Base-by-base conservation (phyloP, 2,888 invertebrate species). In the Julus scandinavius region DNA sequence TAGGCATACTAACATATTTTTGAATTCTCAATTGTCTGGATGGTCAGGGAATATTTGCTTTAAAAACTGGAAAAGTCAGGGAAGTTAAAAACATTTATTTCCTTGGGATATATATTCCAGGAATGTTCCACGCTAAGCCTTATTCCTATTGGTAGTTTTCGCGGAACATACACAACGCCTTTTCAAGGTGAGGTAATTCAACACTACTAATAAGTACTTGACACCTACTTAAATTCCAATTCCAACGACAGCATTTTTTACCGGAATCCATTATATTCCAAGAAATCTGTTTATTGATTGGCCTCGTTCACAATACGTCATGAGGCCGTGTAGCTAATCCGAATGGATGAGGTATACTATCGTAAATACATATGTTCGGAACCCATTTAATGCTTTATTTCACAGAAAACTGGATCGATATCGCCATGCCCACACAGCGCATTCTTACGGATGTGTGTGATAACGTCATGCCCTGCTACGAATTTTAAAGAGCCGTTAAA, bases 401-500 rank as follows among this genome's bases (percentile, higher is more conserved):
- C 58, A 6, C n/a, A 15, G 58, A 63, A 63, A 63, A 1, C 6
- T n/a, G 17, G n/a, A 63, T 63, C 58, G 58, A 63, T 63, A n/a
- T 63, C 17, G 17, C 58, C 17, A 17, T n/a, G 58, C 58, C 58
- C 58, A 63, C 58, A n/a, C 58, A 4, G n/a, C 2, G n/a, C 58
- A n/a, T 63, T 63, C 58, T 63, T 63, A 15, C 17, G 54, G 15
- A 63, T 6, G 17, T 6, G 58, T 45, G 45, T 2, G 45, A 45
- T 45, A 45, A 45, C 45, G 45, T 45, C 45, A 2, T 45, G 45
- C 45, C 45, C 45, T 45, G 6, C 6, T 45, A n/a, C 58, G 58
- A 63, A n/a, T 63, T 63, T 63, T 63, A 63, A 63, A 63, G n/a
- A n/a, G n/a, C 58, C 58, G 6, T 63, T 63, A n/a, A 63, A 63